Evolutionary conservation across 2,888 invertebrate species (phyloP), one percentile per base, ranked within the genome.

Genomic region (Ecliptopera silaceata): DNA sequence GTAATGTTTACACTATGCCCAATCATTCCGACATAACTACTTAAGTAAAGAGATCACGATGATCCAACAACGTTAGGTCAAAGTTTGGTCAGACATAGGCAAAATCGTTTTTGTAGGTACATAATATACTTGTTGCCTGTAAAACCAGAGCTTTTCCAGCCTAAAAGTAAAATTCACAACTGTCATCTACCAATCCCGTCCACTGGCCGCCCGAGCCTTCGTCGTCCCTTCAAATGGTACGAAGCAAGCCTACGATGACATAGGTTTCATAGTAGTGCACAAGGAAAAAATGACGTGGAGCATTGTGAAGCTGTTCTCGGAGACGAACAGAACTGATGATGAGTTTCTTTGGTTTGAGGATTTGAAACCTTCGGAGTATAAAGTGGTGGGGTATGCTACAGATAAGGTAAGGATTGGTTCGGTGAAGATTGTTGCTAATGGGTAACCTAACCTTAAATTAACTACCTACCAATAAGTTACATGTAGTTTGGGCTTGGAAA

Each of bases 181-280:
- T 8, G 45, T 88, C 3, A 20, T 77, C 4, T 83, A 84, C 61
- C 61, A 66, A 38, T 38, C 61, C 0, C 48, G 63, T 10, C 58
- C 48, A 0, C 51, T 80, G 0, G 51, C 61, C 1, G 74, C 65
- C 0, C 55, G 70, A 32, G 80, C 82, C 0, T 79, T 85, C 34
- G 77, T 88, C 0, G 4, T 79, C 0, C 81, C 88, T 0, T 68
- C 79, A 0, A 65, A 74, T 0, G 61, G 57, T 0, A 69, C 80
- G 0, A 77, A 75, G 36, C 84, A 86, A 54, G 56, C 64, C 0
- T 84, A 69, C 50, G 86, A 88, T 34, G 87, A 88, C 47, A 71
- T 87, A 0, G 88, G 83, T 0, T 72, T 88, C 15, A 73, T 88
- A 17, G 71, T 88, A 0, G 75, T 80, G 0, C 64, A 72, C 0